Base-by-base conservation (phyloP, 2,113 vertebrate genomes). In the Pycnonotus jocosus region DNA sequence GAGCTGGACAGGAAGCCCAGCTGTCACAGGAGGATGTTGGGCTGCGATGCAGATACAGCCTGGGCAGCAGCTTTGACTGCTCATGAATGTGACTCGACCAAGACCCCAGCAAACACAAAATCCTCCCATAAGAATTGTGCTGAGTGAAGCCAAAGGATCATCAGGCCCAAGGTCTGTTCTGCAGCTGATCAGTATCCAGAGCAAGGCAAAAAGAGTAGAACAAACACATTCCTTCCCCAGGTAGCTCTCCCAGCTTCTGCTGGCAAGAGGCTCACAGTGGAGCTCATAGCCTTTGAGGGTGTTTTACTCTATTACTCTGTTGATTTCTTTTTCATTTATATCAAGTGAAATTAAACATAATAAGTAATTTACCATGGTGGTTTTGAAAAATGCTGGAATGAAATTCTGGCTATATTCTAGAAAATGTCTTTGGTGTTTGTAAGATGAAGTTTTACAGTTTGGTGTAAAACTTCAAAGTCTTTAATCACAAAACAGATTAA, bases 61-160 rank as follows among this genome's bases (percentile, higher is more conserved):
- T 44, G 24, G 38, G 68, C 70, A 91, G 28, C 48, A 51, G 48
- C 40, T 70, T 4, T 14, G 23, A 69, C 37, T 54, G 38, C 45
- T 48, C 24, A 47, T 6, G 24, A 62, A 12, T 0, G 5, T 15
- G 9, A 69, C 33, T 64, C n/a, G 53, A 79, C 25, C 62, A 88
- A 69, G 87, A 68, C 4, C 17, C 23, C 60, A 89, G 15, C 37
- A 69, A 94, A 78, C 2, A 20, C 19, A 62, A 68, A 84, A n/a
- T 31, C 13, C 17, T 82, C 28, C 44, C 31, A 1, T 16, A 72
- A 76, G 42, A 44, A 56, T 19, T 74, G 27, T 0, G 0, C 35
- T 71, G 44, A 48, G n/a, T 69, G 58, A 85, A 86, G 58, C 54
- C 71, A 57, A 79, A 71, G 24, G 13, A 70, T 35, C n/a, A 47